These are phyloP conservation scores for Melanerpes formicivorus DNA, from an alignment of 2,113 vertebrate genomes.

Conservation along the genomic window DNA sequence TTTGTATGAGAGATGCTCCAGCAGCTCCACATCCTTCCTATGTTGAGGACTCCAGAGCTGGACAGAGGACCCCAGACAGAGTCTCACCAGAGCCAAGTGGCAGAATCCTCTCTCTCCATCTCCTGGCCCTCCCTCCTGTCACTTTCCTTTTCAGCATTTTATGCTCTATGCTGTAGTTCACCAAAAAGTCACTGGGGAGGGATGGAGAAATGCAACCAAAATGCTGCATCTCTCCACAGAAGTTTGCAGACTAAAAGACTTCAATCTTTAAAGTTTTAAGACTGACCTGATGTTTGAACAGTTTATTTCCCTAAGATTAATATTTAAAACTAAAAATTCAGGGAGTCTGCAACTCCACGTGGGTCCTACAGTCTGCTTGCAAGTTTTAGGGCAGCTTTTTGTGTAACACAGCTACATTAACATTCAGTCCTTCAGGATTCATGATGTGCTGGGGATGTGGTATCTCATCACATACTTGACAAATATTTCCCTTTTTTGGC, in stretches of 20 bases:
- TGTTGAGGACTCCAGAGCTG: too few relatives aligned
- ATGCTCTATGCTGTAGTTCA: rapidly evolving
- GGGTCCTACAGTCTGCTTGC: not conserved
- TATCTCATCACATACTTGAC: not conserved
- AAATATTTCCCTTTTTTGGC: not conserved
- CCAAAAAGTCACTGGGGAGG: not conserved
- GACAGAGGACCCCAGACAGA: too few relatives aligned
- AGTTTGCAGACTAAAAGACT: not conserved
- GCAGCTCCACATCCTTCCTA: too few relatives aligned
- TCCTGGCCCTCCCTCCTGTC: not conserved
- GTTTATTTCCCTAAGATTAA: not conserved
- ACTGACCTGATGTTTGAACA: not conserved
- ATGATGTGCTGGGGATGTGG: not conserved
- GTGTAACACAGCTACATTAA: not conserved
- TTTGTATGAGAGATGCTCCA: too few relatives aligned
- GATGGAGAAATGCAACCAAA: not conserved
- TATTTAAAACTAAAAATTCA: not conserved
- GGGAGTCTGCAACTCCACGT: not conserved
- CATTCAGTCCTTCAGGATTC: not conserved
- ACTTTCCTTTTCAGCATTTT: not conserved
- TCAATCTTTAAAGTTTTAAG: not conserved
- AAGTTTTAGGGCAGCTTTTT: not conserved
- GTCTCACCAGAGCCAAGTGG: too few relatives aligned
- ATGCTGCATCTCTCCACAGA: not conserved
- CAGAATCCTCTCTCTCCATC: too few relatives aligned